Percentiles rank a stretch among this genome's conserved stretches.
These are phyloP conservation scores for Sprattus sprattus DNA, from an alignment of 2,113 vertebrate genomes.

Conservation along the genomic window DNA sequence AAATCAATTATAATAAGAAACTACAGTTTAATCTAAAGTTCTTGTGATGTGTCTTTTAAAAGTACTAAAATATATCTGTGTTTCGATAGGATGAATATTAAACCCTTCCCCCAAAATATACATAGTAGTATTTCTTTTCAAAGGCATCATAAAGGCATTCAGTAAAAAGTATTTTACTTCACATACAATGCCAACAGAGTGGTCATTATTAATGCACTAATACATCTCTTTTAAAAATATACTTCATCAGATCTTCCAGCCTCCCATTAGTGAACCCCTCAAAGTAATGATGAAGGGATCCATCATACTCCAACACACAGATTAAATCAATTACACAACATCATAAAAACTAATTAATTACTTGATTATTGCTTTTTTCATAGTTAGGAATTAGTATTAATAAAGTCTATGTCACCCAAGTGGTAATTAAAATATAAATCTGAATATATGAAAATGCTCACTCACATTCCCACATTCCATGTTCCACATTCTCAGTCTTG, in stretches of 20 bases:
- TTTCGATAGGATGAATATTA: slow-evolving; percentile 38
- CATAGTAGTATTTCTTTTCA: slow-evolving; percentile 33
- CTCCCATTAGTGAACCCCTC: neutral
- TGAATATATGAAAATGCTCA: neutral
- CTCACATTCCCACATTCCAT: neutral
- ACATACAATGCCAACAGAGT: slow-evolving; percentile 32
- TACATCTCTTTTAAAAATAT: neutral
- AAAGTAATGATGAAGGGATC: neutral
- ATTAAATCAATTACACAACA: neutral
- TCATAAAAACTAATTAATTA: neutral
- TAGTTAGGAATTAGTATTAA: slow-evolving; percentile 1
- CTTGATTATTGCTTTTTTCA: slow-evolving; percentile 11
- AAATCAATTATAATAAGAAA: slow-evolving; percentile 25
- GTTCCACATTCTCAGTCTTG: slow-evolving; percentile 9
- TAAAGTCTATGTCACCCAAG: neutral
- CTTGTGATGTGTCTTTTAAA: neutral
- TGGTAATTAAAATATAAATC: slow-evolving; percentile 3
- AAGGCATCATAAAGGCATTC: slow-evolving; percentile 35
- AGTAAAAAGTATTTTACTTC: slow-evolving; percentile 43
- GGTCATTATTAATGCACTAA: slow-evolving; percentile 32
- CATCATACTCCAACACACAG: neutral
- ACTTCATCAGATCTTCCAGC: neutral
- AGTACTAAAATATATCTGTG: slow-evolving; percentile 53
- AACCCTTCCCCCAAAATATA: slow-evolving; percentile 45
- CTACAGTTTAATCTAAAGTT: slow-evolving; percentile 8